Evolutionary conservation across 2,888 invertebrate species (phyloP).

Genomic region (Bombyx huttoni): DNA sequence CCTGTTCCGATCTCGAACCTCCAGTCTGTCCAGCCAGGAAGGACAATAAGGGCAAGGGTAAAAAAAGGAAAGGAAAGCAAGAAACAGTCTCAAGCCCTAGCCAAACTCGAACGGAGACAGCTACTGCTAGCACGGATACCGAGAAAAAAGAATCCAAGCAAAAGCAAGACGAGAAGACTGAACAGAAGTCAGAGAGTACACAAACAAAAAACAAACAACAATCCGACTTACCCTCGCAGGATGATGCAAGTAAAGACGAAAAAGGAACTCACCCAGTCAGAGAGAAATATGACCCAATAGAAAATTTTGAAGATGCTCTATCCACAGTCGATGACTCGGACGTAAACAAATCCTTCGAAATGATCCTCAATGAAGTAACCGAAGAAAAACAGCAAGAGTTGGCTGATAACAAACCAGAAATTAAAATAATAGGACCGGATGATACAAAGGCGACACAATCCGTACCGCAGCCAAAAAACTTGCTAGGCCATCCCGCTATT

Average conservation of each 20-base stretch:
- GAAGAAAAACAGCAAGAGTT: conserved; percentile 8
- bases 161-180: conserved; percentile 25
- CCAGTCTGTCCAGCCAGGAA: conserved; percentile 40
- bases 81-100: conserved; percentile 14
- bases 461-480: conserved; percentile 68
- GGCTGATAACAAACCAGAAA: conserved; percentile 35
- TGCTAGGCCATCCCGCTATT: conserved; percentile 64
- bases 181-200: conserved; percentile 21
- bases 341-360: conserved; percentile 54
- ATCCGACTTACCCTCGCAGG: conserved; percentile 6
- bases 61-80: conserved; percentile 51
- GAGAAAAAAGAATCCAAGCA: conserved; percentile 10
- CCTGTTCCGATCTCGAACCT: conserved; percentile 10
- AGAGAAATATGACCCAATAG: conserved; percentile 46
- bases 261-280: conserved; percentile 9
- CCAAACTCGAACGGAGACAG: conserved; percentile 9
- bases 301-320: conserved; percentile 58
- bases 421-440: conserved; percentile 39
- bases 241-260: conserved; percentile 8
- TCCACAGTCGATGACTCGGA: conserved; percentile 45
- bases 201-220: conserved; percentile 45
- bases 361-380: conserved; percentile 40
- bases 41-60: conserved; percentile 50
- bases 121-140: conserved; percentile 14
- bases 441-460: conserved; percentile 28